phyloP scores from a whole-genome alignment of 2,888 invertebrate species.

The Patella depressa region DNA sequence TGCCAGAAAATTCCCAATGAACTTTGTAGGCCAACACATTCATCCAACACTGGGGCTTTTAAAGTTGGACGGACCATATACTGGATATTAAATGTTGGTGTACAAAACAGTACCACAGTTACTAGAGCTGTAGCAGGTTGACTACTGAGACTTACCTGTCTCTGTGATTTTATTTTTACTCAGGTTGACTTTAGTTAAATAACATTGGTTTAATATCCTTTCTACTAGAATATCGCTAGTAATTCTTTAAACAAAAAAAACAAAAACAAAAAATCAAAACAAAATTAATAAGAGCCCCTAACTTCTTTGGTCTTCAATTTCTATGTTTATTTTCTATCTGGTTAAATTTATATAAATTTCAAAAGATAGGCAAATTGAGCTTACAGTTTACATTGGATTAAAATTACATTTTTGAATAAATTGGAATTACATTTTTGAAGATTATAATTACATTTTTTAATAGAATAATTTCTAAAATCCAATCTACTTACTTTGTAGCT shows the following conservation, averaged over 20 bases:
- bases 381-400: background rate
- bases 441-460: background rate
- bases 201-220: conserved; percentile 47
- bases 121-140: too few relatives aligned
- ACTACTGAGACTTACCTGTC: conserved; percentile 48
- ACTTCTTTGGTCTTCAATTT: background rate
- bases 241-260: conserved; percentile 47
- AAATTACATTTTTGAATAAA: background rate
- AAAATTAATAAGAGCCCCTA: background rate
- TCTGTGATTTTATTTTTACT: conserved; percentile 59
- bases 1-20: too few relatives aligned
- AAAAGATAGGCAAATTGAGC: background rate
- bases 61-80: too few relatives aligned
- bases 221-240: conserved; percentile 55
- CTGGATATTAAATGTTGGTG: too few relatives aligned
- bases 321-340: background rate
- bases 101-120: too few relatives aligned
- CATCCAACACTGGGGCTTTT: too few relatives aligned
- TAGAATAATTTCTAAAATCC: background rate
- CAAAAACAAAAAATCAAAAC: background rate
- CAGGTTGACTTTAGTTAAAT: conserved; percentile 61
- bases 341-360: background rate
- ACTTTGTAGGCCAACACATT: too few relatives aligned
- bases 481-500: conserved; percentile 52
- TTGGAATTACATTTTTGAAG: background rate